A percentile compares a stretch with the other conserved stretches of the same genome.
phyloP scores from a whole-genome alignment of 2,113 vertebrate species.

The Oreochromis spilurus region DNA sequence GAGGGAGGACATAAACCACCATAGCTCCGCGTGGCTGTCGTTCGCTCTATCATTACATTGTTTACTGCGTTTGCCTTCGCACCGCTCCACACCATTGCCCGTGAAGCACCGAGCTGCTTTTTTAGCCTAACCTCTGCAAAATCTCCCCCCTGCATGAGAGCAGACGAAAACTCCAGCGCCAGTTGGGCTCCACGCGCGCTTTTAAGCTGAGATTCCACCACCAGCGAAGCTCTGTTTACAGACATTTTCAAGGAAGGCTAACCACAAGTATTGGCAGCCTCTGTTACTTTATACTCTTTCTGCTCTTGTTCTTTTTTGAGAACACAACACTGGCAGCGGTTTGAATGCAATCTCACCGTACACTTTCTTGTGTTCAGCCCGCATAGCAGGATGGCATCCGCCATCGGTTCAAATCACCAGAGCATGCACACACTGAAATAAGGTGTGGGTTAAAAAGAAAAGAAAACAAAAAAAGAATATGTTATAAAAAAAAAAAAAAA shows the following conservation, averaged over 20 bases:
- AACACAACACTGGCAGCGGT: slow-evolving; percentile 7
- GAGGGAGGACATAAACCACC: slow-evolving; percentile 4
- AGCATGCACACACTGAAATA: not conserved
- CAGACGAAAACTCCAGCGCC: not conserved
- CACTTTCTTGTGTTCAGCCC: not conserved
- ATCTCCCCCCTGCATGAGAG: not conserved
- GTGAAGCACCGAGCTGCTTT: not conserved
- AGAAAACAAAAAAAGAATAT: not conserved
- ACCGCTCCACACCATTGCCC: not conserved
- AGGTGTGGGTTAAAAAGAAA: not conserved
- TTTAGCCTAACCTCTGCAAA: not conserved
- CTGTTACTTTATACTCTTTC: slow-evolving; percentile 15
- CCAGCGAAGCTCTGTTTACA: not conserved
- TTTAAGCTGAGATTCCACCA: not conserved
- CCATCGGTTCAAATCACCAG: slow-evolving; percentile 11
- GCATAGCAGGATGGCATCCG: slow-evolving; percentile 2
- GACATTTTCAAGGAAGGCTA: slow-evolving; percentile 36
- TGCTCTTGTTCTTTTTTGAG: slow-evolving; percentile 5
- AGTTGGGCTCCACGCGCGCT: slow-evolving; percentile 3
- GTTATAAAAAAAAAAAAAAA: not conserved
- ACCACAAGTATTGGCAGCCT: slow-evolving; percentile 16
- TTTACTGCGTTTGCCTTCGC: slow-evolving; percentile 13
- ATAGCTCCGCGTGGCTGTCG: not conserved
- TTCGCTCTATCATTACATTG: slow-evolving; percentile 24
- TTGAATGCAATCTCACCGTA: not conserved